Conservation (phyloP, 1,140 invertebrate species). For the Brachionus manjavacas region DNA sequence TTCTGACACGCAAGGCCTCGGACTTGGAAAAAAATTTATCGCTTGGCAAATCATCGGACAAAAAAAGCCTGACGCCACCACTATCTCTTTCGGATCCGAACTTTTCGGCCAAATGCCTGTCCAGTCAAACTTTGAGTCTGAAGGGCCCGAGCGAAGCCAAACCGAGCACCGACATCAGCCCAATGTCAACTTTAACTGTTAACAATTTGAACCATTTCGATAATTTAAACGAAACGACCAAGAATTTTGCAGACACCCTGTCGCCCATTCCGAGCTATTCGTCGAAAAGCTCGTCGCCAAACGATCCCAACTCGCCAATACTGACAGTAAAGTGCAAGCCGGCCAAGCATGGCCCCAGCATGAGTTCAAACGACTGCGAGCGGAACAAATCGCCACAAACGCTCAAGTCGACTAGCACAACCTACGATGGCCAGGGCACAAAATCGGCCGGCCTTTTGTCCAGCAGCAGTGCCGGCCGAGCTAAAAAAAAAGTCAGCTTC, state of each 20-base stretch:
- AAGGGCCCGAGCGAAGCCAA: neutral
- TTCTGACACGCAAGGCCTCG: neutral
- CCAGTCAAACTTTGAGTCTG: too few species aligned
- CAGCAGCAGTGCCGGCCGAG: neutral
- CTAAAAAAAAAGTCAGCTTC: slow-evolving; percentile 36
- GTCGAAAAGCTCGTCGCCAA: neutral
- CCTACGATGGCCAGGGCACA: neutral
- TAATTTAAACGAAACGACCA: neutral
- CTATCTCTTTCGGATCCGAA: neutral
- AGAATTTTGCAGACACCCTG: neutral
- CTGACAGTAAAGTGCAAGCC: neutral
- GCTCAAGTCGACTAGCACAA: neutral
- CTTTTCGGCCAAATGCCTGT: neutral
- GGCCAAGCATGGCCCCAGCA: neutral
- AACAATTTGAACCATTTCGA: neutral
- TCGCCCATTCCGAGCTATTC: neutral
- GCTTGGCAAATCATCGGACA: neutral
- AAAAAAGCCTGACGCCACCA: neutral
- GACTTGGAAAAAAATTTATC: neutral
- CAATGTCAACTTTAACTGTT: neutral
- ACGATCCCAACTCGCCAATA: neutral
- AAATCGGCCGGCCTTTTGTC: neutral
- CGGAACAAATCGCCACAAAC: neutral
- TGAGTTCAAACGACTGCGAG: neutral
- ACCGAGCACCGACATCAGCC: neutral